These are phyloP conservation scores for Pelmatolapia mariae DNA, from an alignment of 2,113 vertebrate species.

Conservation along the genomic window DNA sequence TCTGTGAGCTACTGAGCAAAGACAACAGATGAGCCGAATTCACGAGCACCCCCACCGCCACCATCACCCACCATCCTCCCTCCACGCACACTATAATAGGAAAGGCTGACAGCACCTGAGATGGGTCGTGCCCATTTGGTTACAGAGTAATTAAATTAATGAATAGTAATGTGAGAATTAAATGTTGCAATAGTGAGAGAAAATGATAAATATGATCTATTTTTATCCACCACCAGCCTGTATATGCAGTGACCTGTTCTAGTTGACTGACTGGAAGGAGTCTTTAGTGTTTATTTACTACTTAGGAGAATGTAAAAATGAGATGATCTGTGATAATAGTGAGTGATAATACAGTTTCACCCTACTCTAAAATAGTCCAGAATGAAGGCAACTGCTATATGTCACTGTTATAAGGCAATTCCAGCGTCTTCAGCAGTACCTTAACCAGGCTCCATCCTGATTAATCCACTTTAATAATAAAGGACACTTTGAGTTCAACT, in stretches of 20 bases:
- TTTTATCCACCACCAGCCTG: background rate
- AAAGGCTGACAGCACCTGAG: constrained; percentile 44
- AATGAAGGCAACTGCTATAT: background rate
- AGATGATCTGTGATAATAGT: background rate
- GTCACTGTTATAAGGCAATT: background rate
- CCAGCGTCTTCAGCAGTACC: background rate
- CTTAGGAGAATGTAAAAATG: background rate
- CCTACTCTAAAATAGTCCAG: background rate
- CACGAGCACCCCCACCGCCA: constrained; percentile 7
- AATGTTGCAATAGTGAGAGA: constrained; percentile 1
- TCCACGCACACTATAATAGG: constrained; percentile 34
- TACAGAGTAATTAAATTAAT: constrained; percentile 42
- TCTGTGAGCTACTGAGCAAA: constrained; percentile 56
- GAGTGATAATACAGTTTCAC: background rate
- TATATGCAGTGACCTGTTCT: background rate
- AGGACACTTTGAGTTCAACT: background rate
- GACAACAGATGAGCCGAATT: constrained; percentile 60
- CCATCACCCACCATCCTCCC: background rate
- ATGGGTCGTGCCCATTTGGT: constrained; percentile 12
- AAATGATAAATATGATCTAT: constrained; percentile 11
- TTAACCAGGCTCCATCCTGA: background rate
- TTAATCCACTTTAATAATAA: background rate
- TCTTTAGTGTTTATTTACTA: background rate
- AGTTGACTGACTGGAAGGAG: background rate
- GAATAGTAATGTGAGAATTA: constrained; percentile 38